Evolutionary conservation across 1,140 invertebrate species (phyloP), one percentile per base, ranked within the genome.

Genomic region (Antheraea pernyi): DNA sequence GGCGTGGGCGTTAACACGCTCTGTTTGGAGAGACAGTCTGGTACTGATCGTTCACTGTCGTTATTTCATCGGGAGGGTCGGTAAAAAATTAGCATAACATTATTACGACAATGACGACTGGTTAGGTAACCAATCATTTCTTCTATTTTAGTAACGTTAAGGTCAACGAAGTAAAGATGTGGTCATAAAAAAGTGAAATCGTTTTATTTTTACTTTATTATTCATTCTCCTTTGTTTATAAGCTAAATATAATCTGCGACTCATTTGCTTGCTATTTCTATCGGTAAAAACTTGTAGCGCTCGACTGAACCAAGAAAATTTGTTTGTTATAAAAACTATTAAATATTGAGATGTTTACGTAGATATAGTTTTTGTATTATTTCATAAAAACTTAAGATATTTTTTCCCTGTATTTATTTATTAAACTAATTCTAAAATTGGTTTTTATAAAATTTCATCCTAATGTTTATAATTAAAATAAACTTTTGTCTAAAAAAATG

Each of bases 261-360:
- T 65, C 64, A 65, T 65, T 65, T 65, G 64, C 19, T 48, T 19
- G 64, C 19, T 42, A 65, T 65, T 65, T 65, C 46, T 16, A 13
- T 16, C 42, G 42, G 16, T 37, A 65, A 63, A 65, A 65, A 65
- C 64, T 13, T 42, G 64, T 42, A 13, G 11, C 64, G 39, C n/a
- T 65, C 19, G 64, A 65, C 64, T 65, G 64, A 22, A 3, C 42
- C 42, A 46, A 65, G 46, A 65, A 65, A 42, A 39, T 65, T 65
- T 65, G n/a, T 48, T 13, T 65, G 10, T 37, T 2, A n/a, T 22
- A 63, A 65, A 65, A 65, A 48, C n/a, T 7, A 11, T 48, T 53
- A 19, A 65, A 39, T 48, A 42, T n/a, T 53, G 46, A 16, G 46
- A 61, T 22, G 30, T 61, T 22, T 22, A 22, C 11, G 22, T 19